These are phyloP conservation scores for Temnopleurus reevesii DNA, from an alignment of 53 echinoderm and acorn worm genomes.

Conservation along the genomic window DNA sequence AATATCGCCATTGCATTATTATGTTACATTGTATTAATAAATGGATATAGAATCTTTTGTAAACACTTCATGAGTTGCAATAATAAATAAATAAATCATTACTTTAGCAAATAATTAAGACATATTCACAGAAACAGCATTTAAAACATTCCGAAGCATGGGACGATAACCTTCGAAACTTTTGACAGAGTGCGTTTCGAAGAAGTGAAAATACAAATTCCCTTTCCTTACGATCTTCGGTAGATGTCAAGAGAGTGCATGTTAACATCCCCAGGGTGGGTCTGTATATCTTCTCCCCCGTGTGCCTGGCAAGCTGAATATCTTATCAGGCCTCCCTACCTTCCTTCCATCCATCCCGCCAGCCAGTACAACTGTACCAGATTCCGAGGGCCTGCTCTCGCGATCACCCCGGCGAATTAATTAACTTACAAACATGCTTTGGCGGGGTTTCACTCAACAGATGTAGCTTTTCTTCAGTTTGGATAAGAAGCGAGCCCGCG, in stretches of 20 bases:
- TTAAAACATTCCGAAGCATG: no score
- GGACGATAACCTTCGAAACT: not conserved
- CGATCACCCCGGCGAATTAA: conserved; percentile 22
- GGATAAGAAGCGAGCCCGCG: not conserved
- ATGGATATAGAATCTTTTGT: no score
- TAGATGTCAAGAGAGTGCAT: conserved; percentile 9
- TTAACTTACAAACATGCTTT: conserved; percentile 37
- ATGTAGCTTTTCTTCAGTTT: conserved; percentile 3
- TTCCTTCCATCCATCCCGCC: not conserved
- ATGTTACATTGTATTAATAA: no score
- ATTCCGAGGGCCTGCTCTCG: conserved; percentile 29
- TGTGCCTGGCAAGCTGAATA: conserved; percentile 1
- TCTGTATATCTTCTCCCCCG: not conserved
- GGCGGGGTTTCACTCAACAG: conserved; percentile 35
- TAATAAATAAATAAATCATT: no score
- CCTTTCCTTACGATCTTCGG: not conserved
- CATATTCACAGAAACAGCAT: no score
- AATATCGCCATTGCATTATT: no score
- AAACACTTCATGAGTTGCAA: no score
- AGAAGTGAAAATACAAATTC: not conserved
- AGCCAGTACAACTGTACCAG: conserved; percentile 7
- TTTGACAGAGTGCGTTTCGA: not conserved
- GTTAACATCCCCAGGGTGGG: not conserved
- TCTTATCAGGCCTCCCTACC: not conserved
- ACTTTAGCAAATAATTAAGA: no score